These are phyloP conservation scores for Bujurquina vittata DNA, from an alignment of 2,113 vertebrate species.

Conservation along the genomic window DNA sequence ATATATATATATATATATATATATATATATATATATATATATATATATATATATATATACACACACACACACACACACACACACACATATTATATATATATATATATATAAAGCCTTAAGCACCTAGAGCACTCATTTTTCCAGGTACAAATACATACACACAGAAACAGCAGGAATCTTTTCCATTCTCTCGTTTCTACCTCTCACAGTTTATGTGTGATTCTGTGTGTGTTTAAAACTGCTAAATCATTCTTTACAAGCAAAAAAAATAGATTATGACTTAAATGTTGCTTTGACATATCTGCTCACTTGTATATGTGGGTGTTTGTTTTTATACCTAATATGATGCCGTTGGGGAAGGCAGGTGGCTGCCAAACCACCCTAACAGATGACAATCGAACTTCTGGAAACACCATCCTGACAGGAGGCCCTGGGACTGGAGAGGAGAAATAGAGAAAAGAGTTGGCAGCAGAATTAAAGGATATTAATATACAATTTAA, in stretches of 20 bases:
- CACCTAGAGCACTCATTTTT: neutral
- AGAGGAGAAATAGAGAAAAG: constrained; percentile 37
- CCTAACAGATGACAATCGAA: constrained; percentile 87
- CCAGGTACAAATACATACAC: constrained; percentile 18
- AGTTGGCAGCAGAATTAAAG: constrained; percentile 28
- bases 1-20: too few relatives aligned
- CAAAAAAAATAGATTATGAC: constrained; percentile 8
- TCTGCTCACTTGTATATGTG: constrained; percentile 6
- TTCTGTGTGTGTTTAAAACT: constrained; percentile 18
- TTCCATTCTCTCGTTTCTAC: constrained; percentile 55
- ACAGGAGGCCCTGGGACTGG: constrained; percentile 90
- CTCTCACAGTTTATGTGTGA: constrained; percentile 28
- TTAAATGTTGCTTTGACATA: constrained; percentile 16
- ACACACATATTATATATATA: too few relatives aligned
- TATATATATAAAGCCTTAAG: too few relatives aligned
- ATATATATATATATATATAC: too few relatives aligned
- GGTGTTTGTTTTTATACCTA: constrained; percentile 82
- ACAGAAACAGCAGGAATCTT: constrained; percentile 38
- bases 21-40: too few relatives aligned
- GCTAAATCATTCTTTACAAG: constrained; percentile 40
- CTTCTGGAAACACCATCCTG: constrained; percentile 93
- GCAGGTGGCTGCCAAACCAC: constrained; percentile 93
- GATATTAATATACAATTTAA: constrained; percentile 18
- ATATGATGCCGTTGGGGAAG: constrained; percentile 90
- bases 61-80: too few relatives aligned